Evolutionary conservation across 2,797 vertebrate genomes (phyloP), one percentile per base, ranked within the genome.

Genomic region (Hypotaenidia okinawae): DNA sequence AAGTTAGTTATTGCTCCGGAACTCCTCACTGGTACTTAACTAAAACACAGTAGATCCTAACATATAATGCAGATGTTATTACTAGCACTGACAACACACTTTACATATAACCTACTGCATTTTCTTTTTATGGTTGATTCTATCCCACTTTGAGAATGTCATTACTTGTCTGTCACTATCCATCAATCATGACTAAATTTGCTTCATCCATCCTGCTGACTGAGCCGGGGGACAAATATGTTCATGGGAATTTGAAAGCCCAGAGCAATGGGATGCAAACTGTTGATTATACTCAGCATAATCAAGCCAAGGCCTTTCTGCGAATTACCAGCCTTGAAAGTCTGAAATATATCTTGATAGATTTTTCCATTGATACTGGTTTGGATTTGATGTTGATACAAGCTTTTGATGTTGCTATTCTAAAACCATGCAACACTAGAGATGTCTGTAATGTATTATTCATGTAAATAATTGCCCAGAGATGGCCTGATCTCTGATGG

Each of bases 381-480:
- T 73, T 74, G 76, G 52, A 87, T 87, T 73, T 74, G 14, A 63
- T 74, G 19, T 43, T 67, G 30, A 55, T 70, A 39, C 4, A 59
- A 66, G 10, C 28, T 66, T 96, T 92, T 80, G 64, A 77, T 57
- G 13, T 80, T 77, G 75, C 58, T 75, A 7, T 74, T 83, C 22
- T 64, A 91, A 87, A 73, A 83, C 4, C 30, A 63, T 32, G 8
- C 12, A 58, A 69, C 84, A 78, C 10, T 39, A 78, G 17, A 73
- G 11, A 84, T 23, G 8, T 55, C 28, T 80, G 21, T 75, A 64
- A 93, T 54, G 52, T 89, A 92, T 95, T 84, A 90, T 89, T 95
- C 30, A 90, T 51, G 6, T 19, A 75, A 90, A 76, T 87, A 94
- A 94, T 74, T 69, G 37, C 78, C 51, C 28, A 82, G 67, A 89